Evolutionary conservation across 2,888 invertebrate genomes (phyloP).

Genomic region (Drosophila formosana): DNA sequence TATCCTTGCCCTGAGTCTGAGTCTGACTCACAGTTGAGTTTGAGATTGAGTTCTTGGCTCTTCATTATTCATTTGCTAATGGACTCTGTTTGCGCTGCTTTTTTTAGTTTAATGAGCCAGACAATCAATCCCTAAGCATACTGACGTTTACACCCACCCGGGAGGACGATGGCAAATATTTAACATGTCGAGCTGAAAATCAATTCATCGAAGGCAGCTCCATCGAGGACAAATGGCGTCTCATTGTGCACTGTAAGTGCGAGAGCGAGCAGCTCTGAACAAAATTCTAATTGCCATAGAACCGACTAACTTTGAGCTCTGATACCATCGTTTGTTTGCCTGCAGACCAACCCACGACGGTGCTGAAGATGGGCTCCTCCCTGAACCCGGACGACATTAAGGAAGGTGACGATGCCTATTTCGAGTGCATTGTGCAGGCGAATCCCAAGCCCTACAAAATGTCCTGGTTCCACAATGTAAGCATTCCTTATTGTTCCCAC

Average conservation of each 20-base stretch:
- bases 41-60: constrained; percentile 14
- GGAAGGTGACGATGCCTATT: constrained; percentile 95
- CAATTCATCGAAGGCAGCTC: constrained; percentile 92
- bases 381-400: constrained; percentile 94
- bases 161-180: constrained; percentile 95
- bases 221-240: constrained; percentile 94
- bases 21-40: not conserved
- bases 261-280: not conserved
- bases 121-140: constrained; percentile 93
- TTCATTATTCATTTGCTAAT: constrained; percentile 82
- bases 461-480: constrained; percentile 95
- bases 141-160: constrained; percentile 93
- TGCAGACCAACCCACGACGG: constrained; percentile 92
- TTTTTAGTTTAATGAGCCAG: constrained; percentile 91
- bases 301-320: constrained; percentile 2
- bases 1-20: constrained; percentile 8
- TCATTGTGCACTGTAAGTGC: constrained; percentile 95
- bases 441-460: constrained; percentile 94
- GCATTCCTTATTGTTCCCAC: constrained; percentile 84
- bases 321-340: constrained; percentile 3
- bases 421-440: constrained; percentile 93
- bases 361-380: constrained; percentile 93
- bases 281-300: constrained; percentile 54
- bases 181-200: constrained; percentile 95
- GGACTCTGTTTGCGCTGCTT: constrained; percentile 73